Evolutionary conservation across 2,888 invertebrate genomes (phyloP).

Genomic region (Drosophila meridiana): DNA sequence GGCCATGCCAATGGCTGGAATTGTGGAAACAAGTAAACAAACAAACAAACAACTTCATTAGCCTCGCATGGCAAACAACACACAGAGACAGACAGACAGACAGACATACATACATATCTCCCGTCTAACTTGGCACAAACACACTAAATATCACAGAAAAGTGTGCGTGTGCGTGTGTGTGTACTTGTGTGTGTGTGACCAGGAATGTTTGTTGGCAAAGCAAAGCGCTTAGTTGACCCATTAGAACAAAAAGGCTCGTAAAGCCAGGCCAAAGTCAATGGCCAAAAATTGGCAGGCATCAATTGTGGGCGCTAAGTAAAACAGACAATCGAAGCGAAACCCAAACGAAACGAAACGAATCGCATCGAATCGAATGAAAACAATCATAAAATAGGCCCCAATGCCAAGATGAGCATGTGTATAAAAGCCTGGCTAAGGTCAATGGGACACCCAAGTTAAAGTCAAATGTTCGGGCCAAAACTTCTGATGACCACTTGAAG

Average conservation of each 20-base stretch:
- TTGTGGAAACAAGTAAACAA: constrained; percentile 58
- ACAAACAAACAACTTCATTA: constrained; percentile 79
- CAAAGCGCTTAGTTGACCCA: constrained; percentile 68
- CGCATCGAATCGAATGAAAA: constrained; percentile 55
- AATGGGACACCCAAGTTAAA: constrained; percentile 39
- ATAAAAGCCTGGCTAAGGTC: constrained; percentile 49
- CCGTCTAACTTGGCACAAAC: constrained; percentile 23
- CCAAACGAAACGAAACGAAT: constrained; percentile 45
- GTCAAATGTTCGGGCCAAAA: constrained; percentile 48
- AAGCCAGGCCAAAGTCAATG: constrained; percentile 69
- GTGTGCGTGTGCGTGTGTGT: constrained; percentile 7
- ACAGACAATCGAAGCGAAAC: constrained; percentile 49
- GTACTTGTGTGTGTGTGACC: constrained; percentile 4
- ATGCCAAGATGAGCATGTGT: constrained; percentile 54
- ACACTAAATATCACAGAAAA: constrained; percentile 11
- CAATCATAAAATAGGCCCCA: constrained; percentile 61
- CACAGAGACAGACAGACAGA: constrained; percentile 8
- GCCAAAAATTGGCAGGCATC: constrained; percentile 67
- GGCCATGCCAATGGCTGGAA: constrained; percentile 16
- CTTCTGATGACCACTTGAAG: constrained; percentile 65
- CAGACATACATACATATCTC: constrained; percentile 21
- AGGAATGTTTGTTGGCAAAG: constrained; percentile 35
- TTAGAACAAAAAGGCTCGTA: constrained; percentile 65
- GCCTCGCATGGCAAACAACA: constrained; percentile 64
- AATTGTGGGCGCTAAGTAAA: constrained; percentile 71